Conservation (phyloP, 2,888 invertebrate genomes). For the Acleris sparsana region DNA sequence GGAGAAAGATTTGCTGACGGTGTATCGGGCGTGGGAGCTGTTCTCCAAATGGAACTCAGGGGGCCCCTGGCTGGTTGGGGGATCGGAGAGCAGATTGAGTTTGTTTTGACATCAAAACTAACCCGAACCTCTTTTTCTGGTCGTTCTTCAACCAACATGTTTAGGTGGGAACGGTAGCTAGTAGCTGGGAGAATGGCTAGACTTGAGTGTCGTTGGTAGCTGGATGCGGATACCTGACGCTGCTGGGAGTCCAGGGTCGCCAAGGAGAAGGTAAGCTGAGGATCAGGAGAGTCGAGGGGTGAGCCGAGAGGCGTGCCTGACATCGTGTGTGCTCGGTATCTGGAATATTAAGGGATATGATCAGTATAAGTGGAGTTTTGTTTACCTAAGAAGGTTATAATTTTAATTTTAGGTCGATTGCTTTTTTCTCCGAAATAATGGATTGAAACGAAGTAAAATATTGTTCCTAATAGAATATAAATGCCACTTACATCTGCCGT, state of each 20-base stretch:
- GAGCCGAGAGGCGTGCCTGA: slow-evolving; percentile 91
- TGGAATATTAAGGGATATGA: slow-evolving; percentile 63
- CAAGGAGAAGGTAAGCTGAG: slow-evolving; percentile 85
- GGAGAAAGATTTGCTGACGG: slow-evolving; percentile 86
- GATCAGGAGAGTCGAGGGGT: slow-evolving; percentile 92
- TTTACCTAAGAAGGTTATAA: not conserved
- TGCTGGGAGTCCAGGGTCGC: slow-evolving; percentile 84
- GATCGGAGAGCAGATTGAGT: slow-evolving; percentile 59
- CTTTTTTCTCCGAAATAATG: not conserved
- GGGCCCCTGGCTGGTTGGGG: slow-evolving; percentile 73
- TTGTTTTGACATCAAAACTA: slow-evolving; percentile 72
- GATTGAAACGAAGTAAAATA: no score
- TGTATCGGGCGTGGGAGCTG: slow-evolving; percentile 85
- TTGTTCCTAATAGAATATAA: no score
- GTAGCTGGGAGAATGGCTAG: slow-evolving; percentile 77
- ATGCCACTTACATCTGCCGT: slow-evolving; percentile 90
- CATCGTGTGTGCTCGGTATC: slow-evolving; percentile 92
- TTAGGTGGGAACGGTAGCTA: slow-evolving; percentile 77
- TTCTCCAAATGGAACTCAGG: slow-evolving; percentile 73
- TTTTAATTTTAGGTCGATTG: not conserved
- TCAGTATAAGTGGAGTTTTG: not conserved
- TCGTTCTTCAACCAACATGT: slow-evolving; percentile 77
- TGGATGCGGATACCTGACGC: slow-evolving; percentile 85
- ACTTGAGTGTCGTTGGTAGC: slow-evolving; percentile 77
- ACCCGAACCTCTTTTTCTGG: slow-evolving; percentile 77